phyloP scores from a whole-genome alignment of 2,113 vertebrate species.

The Promerops cafer region DNA sequence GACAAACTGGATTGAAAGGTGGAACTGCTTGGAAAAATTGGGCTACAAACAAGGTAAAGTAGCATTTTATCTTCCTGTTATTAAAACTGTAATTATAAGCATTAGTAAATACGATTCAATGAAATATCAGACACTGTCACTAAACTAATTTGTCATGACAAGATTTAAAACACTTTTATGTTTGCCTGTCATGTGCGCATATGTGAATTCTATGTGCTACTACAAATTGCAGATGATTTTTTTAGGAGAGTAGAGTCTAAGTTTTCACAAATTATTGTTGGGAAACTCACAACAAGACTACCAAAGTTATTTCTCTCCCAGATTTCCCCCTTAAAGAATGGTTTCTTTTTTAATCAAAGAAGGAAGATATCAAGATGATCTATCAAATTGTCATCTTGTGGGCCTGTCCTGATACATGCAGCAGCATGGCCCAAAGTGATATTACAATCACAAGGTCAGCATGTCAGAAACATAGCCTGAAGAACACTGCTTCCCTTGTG shows the following conservation, averaged over 20 bases:
- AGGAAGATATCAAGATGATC: neutral
- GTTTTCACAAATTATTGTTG: neutral
- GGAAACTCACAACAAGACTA: neutral
- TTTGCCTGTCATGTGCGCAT: neutral
- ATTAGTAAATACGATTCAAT: neutral
- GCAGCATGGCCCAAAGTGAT: neutral
- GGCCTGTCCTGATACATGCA: neutral
- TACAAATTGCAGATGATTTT: neutral
- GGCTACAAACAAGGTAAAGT: neutral
- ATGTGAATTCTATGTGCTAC: neutral
- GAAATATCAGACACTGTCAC: neutral
- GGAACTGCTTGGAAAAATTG: neutral
- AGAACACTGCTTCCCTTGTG: conserved; percentile 1
- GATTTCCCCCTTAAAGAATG: neutral
- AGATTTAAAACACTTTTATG: neutral
- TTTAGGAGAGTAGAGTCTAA: neutral
- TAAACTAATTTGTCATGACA: neutral
- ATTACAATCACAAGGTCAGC: neutral
- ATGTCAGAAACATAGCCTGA: neutral
- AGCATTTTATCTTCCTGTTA: neutral
- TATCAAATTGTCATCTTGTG: neutral
- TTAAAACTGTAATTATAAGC: neutral
- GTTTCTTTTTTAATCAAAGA: neutral
- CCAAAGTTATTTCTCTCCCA: neutral
- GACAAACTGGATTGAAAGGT: neutral